phyloP scores from a whole-genome alignment of 2,113 vertebrate species.

The Micronycteris hirsuta region DNA sequence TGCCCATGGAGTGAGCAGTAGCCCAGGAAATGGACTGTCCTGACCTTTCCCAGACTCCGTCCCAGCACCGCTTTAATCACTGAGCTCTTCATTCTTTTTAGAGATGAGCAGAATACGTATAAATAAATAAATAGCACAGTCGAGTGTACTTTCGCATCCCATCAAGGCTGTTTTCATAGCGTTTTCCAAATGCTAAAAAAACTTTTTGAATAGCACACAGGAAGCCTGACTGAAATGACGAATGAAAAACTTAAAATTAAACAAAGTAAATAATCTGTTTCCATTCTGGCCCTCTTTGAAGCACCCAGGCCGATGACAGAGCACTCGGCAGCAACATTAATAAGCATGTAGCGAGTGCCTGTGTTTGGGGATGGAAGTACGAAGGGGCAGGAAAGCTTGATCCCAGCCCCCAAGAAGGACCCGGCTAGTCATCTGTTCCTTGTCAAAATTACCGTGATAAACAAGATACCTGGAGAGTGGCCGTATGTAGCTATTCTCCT shows the following conservation, averaged over 20 bases:
- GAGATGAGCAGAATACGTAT: neutral
- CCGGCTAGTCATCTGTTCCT: constrained; percentile 16
- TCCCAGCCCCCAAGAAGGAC: neutral
- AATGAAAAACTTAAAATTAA: constrained; percentile 46
- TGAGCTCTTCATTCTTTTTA: neutral
- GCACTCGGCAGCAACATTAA: neutral
- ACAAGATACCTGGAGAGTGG: constrained; percentile 11
- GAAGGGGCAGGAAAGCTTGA: neutral
- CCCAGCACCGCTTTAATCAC: neutral
- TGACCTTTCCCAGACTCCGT: neutral
- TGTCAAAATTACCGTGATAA: neutral
- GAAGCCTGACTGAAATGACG: neutral
- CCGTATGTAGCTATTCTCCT: neutral
- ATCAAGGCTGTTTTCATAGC: neutral
- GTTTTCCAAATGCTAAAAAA: constrained; percentile 10
- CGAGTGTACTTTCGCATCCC: constrained; percentile 8
- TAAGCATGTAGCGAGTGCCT: neutral
- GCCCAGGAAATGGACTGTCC: neutral
- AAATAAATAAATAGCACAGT: neutral
- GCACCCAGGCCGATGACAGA: neutral
- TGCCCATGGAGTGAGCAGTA: neutral
- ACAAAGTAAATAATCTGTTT: constrained; percentile 42
- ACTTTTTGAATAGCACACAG: neutral
- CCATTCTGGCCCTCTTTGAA: constrained; percentile 11
- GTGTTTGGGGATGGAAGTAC: neutral